phyloP scores from a whole-genome alignment of 1,140 invertebrate species.

The Drosophila ohnishii region DNA sequence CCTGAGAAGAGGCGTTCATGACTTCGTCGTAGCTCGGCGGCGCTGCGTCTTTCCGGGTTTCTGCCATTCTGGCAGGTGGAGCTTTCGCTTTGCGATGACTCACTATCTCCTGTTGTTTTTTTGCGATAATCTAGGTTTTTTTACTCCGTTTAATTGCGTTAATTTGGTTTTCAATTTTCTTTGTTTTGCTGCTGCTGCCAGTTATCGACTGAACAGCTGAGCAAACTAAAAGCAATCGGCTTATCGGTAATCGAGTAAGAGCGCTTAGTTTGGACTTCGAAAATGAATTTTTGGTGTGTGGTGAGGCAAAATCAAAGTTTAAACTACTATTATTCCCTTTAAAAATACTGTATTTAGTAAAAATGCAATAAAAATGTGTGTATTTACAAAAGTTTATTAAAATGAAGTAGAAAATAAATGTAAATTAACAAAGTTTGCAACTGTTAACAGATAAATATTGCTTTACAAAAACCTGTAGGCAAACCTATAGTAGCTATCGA shows the following conservation, averaged over 20 bases:
- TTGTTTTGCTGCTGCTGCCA: constrained; percentile 23
- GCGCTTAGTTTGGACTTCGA: neutral
- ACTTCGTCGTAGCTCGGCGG: constrained; percentile 71
- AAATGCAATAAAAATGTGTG: neutral
- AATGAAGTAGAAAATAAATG: neutral
- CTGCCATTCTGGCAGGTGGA: constrained; percentile 38
- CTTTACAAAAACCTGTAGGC: constrained; percentile 46
- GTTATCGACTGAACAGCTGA: constrained; percentile 25
- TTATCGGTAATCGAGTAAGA: constrained; percentile 2
- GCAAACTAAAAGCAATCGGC: neutral
- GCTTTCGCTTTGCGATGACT: constrained; percentile 28
- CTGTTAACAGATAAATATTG: neutral
- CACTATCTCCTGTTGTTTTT: constrained; percentile 20
- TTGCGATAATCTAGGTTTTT: constrained; percentile 19
- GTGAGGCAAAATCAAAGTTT: neutral
- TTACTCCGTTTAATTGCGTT: constrained; percentile 28
- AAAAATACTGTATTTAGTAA: neutral
- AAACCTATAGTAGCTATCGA: constrained; percentile 82
- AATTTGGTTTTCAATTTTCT: constrained; percentile 18
- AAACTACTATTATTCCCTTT: neutral
- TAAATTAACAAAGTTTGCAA: neutral
- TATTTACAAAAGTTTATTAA: neutral
- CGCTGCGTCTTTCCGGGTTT: constrained; percentile 43
- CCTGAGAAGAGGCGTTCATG: constrained; percentile 50
- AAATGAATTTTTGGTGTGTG: neutral